phyloP scores from a whole-genome alignment of 2,888 invertebrate species.

The Lissonota sp. region DNA sequence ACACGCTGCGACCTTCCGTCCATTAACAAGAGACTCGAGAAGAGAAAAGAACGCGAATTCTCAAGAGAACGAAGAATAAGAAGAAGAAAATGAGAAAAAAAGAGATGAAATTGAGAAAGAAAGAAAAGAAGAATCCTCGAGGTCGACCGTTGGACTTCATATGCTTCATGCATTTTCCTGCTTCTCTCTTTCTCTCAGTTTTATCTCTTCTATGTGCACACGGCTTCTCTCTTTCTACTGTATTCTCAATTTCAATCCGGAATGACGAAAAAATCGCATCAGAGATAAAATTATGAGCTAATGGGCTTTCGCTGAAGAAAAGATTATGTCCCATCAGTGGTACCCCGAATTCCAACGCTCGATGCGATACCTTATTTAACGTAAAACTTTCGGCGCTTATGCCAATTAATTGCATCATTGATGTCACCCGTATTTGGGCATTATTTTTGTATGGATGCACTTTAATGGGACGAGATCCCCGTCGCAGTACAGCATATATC shows the following conservation, averaged over 20 bases:
- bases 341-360: too few relatives aligned
- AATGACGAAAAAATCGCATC: background rate
- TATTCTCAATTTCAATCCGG: background rate
- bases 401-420: background rate
- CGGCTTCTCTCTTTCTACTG: too few relatives aligned
- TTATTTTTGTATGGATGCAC: background rate
- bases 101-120: constrained; percentile 1
- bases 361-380: too few relatives aligned
- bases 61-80: constrained; percentile 22
- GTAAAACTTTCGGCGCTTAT: background rate
- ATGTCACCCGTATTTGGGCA: background rate
- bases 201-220: constrained; percentile 24
- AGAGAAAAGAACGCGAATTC: constrained; percentile 7
- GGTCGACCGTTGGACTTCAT: constrained; percentile 49
- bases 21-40: constrained; percentile 76
- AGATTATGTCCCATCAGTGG: too few relatives aligned
- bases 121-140: constrained; percentile 11
- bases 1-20: constrained; percentile 77
- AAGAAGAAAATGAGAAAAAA: background rate
- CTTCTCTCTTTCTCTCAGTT: constrained; percentile 14
- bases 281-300: too few relatives aligned
- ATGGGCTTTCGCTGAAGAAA: too few relatives aligned
- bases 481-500: background rate
- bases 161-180: constrained; percentile 23
- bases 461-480: background rate